Conservation (phyloP, 2,888 invertebrate genomes). For the Itoplectis maculator region DNA sequence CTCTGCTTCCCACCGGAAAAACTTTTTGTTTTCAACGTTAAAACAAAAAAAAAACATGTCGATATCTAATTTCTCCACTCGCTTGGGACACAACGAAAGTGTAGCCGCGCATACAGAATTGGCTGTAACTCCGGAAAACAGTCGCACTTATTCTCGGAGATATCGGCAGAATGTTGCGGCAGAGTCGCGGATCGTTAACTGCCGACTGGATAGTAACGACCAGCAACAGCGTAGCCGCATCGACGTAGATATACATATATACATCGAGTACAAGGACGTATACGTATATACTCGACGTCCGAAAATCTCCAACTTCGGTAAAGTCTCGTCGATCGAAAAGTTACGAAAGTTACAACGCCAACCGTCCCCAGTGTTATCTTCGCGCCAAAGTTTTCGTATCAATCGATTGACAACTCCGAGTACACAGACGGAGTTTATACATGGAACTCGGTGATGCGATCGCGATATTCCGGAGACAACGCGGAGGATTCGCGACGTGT, state of each 20-base stretch:
- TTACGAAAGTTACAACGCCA: conserved; percentile 39
- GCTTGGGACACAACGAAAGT: not conserved
- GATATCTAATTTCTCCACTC: conserved; percentile 11
- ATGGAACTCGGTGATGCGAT: conserved; percentile 47
- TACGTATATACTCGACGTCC: conserved; percentile 14
- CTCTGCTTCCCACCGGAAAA: not conserved
- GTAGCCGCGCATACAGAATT: conserved; percentile 4
- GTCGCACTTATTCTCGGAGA: not conserved
- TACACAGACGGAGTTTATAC: conserved; percentile 14
- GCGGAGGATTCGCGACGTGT: not conserved
- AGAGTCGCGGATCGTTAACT: conserved; percentile 57
- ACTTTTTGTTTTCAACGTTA: conserved; percentile 8
- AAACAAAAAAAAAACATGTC: not conserved
- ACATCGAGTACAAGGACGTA: conserved; percentile 2
- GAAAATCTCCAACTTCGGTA: conserved; percentile 25
- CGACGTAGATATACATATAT: conserved; percentile 7
- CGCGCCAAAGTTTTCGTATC: conserved; percentile 67
- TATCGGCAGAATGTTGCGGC: conserved; percentile 8
- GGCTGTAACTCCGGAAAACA: not conserved
- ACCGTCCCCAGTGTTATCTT: conserved; percentile 27
- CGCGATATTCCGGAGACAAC: conserved; percentile 36
- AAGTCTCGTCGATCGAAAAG: conserved; percentile 60
- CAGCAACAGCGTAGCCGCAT: conserved; percentile 27
- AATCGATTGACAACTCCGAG: conserved; percentile 58
- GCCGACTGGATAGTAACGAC: conserved; percentile 53